These are phyloP conservation scores for Diaprepes abbreviatus DNA, from an alignment of 2,888 invertebrate genomes.

Conservation along the genomic window DNA sequence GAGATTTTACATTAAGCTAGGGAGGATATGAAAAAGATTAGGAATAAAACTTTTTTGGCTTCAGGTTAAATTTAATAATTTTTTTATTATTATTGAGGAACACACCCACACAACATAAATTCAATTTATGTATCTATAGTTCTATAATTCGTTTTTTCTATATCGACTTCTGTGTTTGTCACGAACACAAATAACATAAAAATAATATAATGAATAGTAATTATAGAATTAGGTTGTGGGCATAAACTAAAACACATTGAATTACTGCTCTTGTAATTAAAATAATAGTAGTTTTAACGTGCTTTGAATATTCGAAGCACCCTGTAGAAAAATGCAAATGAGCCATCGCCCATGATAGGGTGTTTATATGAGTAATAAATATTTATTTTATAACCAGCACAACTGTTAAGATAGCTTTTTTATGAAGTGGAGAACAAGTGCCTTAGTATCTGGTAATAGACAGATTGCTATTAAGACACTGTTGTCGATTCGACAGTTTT, in stretches of 20 bases:
- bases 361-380: slow-evolving; percentile 50
- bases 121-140: too few relatives aligned
- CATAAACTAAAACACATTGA: background rate
- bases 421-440: slow-evolving; percentile 49
- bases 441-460: slow-evolving; percentile 37
- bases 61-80: too few relatives aligned
- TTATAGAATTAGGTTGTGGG: too few relatives aligned
- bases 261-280: background rate
- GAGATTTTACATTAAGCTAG: slow-evolving; percentile 12
- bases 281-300: background rate
- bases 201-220: too few relatives aligned
- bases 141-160: too few relatives aligned
- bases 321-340: slow-evolving; percentile 31
- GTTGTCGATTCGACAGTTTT: slow-evolving; percentile 34
- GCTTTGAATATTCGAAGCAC: background rate
- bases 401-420: slow-evolving; percentile 50
- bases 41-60: too few relatives aligned
- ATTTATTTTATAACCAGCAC: slow-evolving; percentile 51
- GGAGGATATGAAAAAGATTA: background rate
- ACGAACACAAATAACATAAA: too few relatives aligned
- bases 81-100: too few relatives aligned
- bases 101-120: too few relatives aligned
- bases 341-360: slow-evolving; percentile 31
- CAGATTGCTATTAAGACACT: slow-evolving; percentile 3
- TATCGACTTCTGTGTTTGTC: too few relatives aligned